phyloP scores from a whole-genome alignment of 2,113 vertebrate species.

The Eulacestoma nigropectus region DNA sequence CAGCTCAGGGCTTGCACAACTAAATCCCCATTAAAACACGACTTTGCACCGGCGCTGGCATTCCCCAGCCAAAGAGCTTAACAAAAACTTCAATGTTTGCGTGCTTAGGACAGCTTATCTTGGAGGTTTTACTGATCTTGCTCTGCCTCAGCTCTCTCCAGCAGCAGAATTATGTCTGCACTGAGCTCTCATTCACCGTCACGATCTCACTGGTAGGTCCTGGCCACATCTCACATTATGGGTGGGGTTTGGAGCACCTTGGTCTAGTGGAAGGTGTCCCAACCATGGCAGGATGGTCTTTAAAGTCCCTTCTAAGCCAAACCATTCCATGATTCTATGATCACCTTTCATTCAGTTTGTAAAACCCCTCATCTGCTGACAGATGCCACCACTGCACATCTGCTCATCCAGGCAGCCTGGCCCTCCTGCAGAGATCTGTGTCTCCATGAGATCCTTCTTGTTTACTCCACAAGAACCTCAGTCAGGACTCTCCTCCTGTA shows the following conservation, averaged over 20 bases:
- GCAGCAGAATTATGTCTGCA: not conserved
- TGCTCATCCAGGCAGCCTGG: not conserved
- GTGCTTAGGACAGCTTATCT: not conserved
- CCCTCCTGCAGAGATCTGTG: not conserved
- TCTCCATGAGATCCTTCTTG: fast-evolving
- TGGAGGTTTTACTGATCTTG: not conserved
- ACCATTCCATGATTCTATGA: not conserved
- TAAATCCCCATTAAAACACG: not conserved
- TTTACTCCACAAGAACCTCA: fast-evolving
- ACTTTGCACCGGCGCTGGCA: not conserved
- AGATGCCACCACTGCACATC: not conserved
- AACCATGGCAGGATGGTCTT: not conserved
- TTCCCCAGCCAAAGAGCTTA: not conserved
- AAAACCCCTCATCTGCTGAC: not conserved
- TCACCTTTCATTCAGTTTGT: not conserved
- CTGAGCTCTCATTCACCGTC: not conserved
- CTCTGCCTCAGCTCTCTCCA: not conserved
- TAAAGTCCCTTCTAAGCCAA: not conserved
- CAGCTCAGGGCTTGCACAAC: not conserved
- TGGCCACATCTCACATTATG: fast-evolving
- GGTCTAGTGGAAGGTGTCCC: fast-evolving
- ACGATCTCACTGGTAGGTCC: not conserved
- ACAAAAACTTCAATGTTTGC: not conserved
- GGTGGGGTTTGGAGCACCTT: not conserved
- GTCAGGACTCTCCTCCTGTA: not conserved